These are phyloP conservation scores for Ooceraea biroi DNA, from an alignment of 1,140 invertebrate species.

Conservation along the genomic window DNA sequence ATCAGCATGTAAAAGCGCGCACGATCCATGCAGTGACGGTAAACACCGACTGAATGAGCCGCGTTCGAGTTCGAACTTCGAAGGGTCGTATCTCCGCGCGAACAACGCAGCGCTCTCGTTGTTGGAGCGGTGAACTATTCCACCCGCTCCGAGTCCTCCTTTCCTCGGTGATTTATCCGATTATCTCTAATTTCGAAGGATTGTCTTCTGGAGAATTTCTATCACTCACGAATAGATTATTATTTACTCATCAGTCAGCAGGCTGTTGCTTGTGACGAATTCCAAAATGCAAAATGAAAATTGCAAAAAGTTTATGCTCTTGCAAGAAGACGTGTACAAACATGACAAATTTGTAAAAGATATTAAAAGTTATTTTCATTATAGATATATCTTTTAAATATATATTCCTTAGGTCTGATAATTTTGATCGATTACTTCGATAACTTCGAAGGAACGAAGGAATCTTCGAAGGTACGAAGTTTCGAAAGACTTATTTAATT, in stretches of 20 bases:
- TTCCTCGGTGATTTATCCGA: not conserved
- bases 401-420: no score
- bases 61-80: conserved; percentile 23
- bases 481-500: no score
- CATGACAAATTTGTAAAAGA: no score
- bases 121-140: conserved; percentile 8
- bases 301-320: not conserved
- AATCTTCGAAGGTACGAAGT: no score
- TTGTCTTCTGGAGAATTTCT: not conserved
- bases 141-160: not conserved
- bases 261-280: not conserved
- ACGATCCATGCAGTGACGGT: conserved; percentile 9
- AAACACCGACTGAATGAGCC: conserved; percentile 43
- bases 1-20: not conserved
- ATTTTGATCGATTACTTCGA: no score
- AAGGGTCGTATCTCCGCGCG: conserved; percentile 44
- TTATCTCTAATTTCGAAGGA: not conserved
- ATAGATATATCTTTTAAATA: no score
- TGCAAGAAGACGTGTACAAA: no score
- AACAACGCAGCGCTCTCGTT: conserved; percentile 25
- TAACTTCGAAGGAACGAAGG: no score
- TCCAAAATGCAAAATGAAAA: no score
- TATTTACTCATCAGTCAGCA: not conserved
- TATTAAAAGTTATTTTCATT: no score
- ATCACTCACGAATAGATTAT: not conserved